Percentiles rank a stretch among this genome's conserved stretches.
Evolutionary conservation across 1,140 invertebrate genomes (phyloP).

Genomic region (Drosophila cardini): DNA sequence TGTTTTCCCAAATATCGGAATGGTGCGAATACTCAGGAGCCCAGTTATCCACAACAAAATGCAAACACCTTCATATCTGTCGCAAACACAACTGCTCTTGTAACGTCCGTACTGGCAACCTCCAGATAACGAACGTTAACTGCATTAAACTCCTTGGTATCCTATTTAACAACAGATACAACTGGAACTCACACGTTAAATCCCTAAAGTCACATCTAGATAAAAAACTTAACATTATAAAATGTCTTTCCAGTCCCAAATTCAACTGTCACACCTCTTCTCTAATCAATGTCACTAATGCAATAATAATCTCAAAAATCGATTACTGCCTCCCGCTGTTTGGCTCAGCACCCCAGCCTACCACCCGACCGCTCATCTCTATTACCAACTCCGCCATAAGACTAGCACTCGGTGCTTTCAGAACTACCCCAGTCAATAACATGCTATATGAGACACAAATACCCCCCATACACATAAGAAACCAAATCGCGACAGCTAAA

Average conservation of each 20-base stretch:
- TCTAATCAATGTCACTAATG: not conserved
- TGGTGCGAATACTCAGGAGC: slow-evolving; percentile 40
- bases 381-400: no score
- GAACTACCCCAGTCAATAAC: no score
- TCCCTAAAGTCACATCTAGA: not conserved
- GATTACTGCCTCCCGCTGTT: not conserved
- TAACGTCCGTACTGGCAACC: slow-evolving; percentile 7
- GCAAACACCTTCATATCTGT: slow-evolving; percentile 39
- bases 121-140: not conserved
- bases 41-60: slow-evolving; percentile 30
- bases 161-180: slow-evolving; percentile 37
- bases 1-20: slow-evolving; percentile 21
- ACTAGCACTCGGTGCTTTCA: no score
- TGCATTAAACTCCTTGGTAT: slow-evolving; percentile 37
- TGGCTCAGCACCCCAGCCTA: no score
- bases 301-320: slow-evolving; percentile 4
- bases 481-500: no score
- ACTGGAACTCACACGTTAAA: slow-evolving; percentile 24
- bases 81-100: slow-evolving; percentile 27
- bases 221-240: slow-evolving; percentile 4
- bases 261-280: slow-evolving; percentile 1
- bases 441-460: no score
- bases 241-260: slow-evolving; percentile 2
- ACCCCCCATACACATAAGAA: no score
- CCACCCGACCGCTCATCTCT: no score